Evolutionary conservation across 2,113 vertebrate species (phyloP).

Genomic region (Meles meles): DNA sequence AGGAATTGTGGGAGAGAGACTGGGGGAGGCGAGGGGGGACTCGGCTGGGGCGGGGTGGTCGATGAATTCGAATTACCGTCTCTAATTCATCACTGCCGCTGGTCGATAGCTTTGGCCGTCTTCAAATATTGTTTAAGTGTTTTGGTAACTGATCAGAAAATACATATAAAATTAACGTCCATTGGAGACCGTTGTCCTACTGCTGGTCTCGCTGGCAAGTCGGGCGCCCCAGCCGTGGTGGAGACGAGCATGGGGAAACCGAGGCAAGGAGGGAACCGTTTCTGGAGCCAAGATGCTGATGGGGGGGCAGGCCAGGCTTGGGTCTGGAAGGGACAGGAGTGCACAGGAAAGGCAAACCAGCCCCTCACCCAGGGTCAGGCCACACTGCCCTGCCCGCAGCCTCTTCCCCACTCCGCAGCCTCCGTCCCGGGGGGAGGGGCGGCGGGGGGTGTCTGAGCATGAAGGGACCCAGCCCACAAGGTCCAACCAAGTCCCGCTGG

Average conservation of each 20-base stretch:
- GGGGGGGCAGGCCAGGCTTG: background rate
- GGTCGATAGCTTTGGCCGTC: conserved; percentile 89
- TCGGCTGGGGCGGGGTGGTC: conserved; percentile 86
- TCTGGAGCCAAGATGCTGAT: background rate
- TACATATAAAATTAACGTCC: conserved; percentile 7
- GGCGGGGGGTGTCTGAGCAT: accelerated
- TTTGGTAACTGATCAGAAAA: conserved; percentile 68
- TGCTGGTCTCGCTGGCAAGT: background rate
- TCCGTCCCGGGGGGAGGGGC: background rate
- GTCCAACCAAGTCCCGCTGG: background rate
- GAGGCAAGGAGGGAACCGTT: background rate
- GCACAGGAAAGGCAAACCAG: background rate
- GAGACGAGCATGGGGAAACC: background rate
- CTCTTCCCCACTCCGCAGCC: no score
- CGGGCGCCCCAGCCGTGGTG: background rate
- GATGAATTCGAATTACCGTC: conserved; percentile 94
- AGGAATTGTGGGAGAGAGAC: conserved; percentile 81
- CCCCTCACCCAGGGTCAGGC: no score
- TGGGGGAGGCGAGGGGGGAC: conserved; percentile 73
- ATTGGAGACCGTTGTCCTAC: background rate
- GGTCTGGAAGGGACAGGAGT: accelerated
- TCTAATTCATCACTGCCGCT: conserved; percentile 93
- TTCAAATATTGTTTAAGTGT: conserved; percentile 90
- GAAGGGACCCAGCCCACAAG: background rate
- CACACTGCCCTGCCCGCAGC: accelerated